Conservation (phyloP, 2,888 invertebrate genomes). For the Eristalinus aeneus region DNA sequence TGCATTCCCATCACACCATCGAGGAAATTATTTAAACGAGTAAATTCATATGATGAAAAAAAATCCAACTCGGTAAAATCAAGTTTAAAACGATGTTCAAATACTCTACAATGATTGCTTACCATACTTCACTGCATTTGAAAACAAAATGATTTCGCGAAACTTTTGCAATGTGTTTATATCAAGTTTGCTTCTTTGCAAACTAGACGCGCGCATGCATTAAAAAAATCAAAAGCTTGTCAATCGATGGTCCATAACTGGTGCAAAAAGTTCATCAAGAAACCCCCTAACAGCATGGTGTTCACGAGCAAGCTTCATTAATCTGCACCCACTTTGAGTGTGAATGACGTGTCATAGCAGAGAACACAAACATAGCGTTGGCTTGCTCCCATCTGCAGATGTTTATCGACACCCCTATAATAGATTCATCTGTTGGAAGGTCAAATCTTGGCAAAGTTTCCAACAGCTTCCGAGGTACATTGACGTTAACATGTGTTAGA, state of each 20-base stretch:
- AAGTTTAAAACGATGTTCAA: neutral
- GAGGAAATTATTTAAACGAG: neutral
- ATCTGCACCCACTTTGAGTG: neutral
- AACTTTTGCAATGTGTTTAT: neutral
- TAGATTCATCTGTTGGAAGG: neutral
- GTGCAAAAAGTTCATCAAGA: too few relatives aligned
- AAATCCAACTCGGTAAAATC: conserved; percentile 15
- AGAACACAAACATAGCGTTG: neutral
- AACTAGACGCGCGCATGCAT: neutral
- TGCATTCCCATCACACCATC: neutral
- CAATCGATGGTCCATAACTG: too few relatives aligned
- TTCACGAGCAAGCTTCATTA: neutral
- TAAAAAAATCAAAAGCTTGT: neutral
- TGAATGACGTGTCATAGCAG: neutral
- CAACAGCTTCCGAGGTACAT: neutral
- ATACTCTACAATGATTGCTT: neutral
- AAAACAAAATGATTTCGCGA: neutral
- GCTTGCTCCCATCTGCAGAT: neutral
- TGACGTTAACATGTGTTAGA: neutral
- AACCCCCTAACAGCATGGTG: neutral
- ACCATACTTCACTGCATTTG: neutral
- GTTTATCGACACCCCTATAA: neutral
- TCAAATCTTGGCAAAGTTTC: neutral
- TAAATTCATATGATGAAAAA: neutral
- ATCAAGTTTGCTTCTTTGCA: neutral